Evolutionary conservation across 1,140 invertebrate species (phyloP), one percentile per base, ranked within the genome.

Genomic region (Dufourea novaeangliae): DNA sequence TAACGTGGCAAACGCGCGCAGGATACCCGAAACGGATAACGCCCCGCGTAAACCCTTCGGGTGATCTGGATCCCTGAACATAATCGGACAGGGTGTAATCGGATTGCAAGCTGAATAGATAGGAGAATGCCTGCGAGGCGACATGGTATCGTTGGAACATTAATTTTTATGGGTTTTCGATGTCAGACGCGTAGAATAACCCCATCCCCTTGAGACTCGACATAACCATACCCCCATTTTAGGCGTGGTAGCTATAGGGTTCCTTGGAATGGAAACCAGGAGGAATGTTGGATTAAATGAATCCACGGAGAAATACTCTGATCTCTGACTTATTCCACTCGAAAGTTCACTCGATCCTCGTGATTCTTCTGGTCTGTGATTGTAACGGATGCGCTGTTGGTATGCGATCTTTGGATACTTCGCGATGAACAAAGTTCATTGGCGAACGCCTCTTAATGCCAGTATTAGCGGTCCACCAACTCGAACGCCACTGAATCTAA

Each of bases 1-100:
- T 83, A 84, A 85, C 71, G 68, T 85, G 41, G 29, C 50, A 69
- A 68, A 84, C 79, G n/a, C 74, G 46, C 78, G 78, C 27, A 70
- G 76, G 62, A 83, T 73, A 72, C 27, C n/a, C 37, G 44, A 71
- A 75, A 79, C 74, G 63, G 56, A 70, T 82, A 62, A 77, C 76
- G 67, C 20, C 50, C 17, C 63, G 54, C 66, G 64, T 75, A 61
- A 66, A 73, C 52, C 57, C 69, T 68, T 52, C 11, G 25, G 37
- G 46, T 41, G 22, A 69, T 50, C 29, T 39, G 32, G 52, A 37
- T 68, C 46, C 22, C 46, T 34, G 77, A 69, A 73, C 57, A 63
- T n/a, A n/a, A n/a, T 52, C 71, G 77, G 46, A 22, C 44, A 77
- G 46, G 54, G 41, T n/a, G n/a, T 82, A 86, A 87, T 80, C 75